Percentiles rank a stretch among this genome's conserved stretches.
Evolutionary conservation across 2,797 vertebrate genomes (phyloP).

Genomic region (Cynodonichthys magdalenae): DNA sequence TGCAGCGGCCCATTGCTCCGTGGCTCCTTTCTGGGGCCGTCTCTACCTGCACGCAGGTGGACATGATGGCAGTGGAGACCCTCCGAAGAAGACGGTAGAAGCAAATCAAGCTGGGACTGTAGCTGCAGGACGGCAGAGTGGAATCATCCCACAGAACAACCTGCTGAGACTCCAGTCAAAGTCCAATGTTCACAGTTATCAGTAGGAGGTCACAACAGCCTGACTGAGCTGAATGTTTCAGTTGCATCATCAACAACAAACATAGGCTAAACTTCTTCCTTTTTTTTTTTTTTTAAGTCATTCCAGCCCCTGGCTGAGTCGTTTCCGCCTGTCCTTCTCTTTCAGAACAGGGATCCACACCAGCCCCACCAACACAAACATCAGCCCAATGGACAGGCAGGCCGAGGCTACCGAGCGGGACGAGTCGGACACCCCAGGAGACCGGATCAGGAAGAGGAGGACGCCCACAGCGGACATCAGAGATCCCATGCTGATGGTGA

Average conservation of each 20-base stretch:
- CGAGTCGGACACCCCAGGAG: slow-evolving; percentile 18
- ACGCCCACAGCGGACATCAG: slow-evolving; percentile 53
- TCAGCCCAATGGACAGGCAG: slow-evolving; percentile 70
- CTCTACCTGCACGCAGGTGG: slow-evolving; percentile 49
- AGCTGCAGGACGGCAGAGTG: slow-evolving; percentile 2
- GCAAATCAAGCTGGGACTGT: background rate
- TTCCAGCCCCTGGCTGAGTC: slow-evolving; percentile 8
- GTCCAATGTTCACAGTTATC: slow-evolving; percentile 64
- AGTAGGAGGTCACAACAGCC: slow-evolving; percentile 27
- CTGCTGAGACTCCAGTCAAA: slow-evolving; percentile 56
- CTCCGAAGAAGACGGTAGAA: slow-evolving; percentile 15
- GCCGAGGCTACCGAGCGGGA: slow-evolving; percentile 56
- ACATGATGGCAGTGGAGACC: slow-evolving; percentile 43
- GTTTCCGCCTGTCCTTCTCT: slow-evolving; percentile 59
- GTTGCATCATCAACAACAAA: slow-evolving; percentile 21
- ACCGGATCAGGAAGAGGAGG: slow-evolving; percentile 60
- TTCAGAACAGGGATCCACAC: slow-evolving; percentile 75
- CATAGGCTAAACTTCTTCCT: background rate
- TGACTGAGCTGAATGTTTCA: slow-evolving; percentile 25
- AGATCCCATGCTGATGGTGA: slow-evolving; percentile 61
- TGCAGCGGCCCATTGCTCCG: slow-evolving; percentile 86
- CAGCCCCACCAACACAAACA: slow-evolving; percentile 73
- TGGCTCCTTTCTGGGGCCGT: slow-evolving; percentile 57
- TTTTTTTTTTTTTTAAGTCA: too few relatives aligned
- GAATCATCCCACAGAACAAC: slow-evolving; percentile 6